A percentile compares a stretch with the other conserved stretches of the same genome.
Conservation (phyloP, 37 sponge, comb jelly and placozoan species). For the Geodia barretti region DNA sequence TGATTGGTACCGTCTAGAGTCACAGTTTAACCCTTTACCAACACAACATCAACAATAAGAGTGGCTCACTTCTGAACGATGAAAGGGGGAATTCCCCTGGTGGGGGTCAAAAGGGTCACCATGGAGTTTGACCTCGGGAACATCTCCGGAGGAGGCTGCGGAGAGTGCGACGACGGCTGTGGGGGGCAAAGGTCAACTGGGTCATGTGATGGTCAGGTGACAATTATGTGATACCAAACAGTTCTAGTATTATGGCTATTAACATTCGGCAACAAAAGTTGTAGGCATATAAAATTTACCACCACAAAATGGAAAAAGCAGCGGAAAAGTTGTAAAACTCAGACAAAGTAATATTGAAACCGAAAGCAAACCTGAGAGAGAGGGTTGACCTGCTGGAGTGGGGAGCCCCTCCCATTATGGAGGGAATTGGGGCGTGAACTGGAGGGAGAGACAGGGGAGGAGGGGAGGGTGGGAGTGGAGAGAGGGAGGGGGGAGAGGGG, state of each 20-base stretch:
- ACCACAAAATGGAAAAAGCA: no score
- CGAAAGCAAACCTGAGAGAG: neutral
- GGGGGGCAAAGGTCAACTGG: no score
- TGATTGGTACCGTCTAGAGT: no score
- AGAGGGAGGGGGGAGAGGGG: conserved; percentile 12
- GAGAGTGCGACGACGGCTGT: neutral
- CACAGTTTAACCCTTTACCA: no score
- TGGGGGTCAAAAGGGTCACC: neutral
- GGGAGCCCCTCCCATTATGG: neutral
- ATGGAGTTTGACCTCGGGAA: neutral
- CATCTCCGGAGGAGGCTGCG: neutral
- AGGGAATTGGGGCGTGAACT: neutral
- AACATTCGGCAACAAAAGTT: no score
- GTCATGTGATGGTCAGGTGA: no score
- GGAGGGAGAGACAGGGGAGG: conserved; percentile 2
- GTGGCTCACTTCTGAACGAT: neutral
- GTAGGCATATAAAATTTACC: no score
- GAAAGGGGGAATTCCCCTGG: neutral
- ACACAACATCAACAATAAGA: no score
- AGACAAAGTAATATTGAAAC: neutral
- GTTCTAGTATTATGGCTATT: no score
- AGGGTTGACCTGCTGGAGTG: neutral
- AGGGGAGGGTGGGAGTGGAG: neutral
- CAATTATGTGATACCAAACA: no score
- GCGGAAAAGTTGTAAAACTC: no score